Base-by-base conservation (phyloP, 2,888 invertebrate genomes). In the Macaria notata region DNA sequence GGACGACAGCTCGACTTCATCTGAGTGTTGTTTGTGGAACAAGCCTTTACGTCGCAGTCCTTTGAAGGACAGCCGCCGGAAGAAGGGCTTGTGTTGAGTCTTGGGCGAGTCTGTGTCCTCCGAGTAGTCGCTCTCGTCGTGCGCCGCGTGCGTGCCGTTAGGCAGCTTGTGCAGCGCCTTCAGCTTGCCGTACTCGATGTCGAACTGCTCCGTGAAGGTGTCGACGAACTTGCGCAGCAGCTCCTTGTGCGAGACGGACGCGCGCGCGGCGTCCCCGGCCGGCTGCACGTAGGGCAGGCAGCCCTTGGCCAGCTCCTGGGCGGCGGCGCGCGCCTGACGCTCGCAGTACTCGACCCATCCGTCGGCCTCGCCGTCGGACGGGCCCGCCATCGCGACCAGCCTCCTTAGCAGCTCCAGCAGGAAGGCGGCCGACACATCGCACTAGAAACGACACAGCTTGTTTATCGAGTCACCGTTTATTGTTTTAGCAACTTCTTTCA, bases 11-110 rank as follows among this genome's bases (percentile, higher is more conserved):
- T 96, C 96, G 1, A 95, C 93, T 74, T 98, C 98, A 72, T 98
- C 98, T 29, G 97, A 97, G 78, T 96, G 95, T 75, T 97, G 97
- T 78, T 98, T 98, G 81, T 96, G 96, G 75, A 98, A 98, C 48
- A 98, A 92, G 43, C 97, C 95, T 78, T 93, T 94, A 69, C 96
- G 95, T 94, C 96, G 79, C 60, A 98, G 88, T 60, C 97, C 97
- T 81, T 97, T 97, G 72, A 98, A 97, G 31, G 98, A 98, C 63
- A 98, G 92, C 69, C 98, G 93, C 70, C 97, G 92, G 77, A 96
- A 95, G 81, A 98, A 97, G 3, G 96, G 95, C 79, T 96, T 96
- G 71, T 95, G 96, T 66, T 94, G 94, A 51, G 95, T 93, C 85
- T 96, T 96, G 0, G 96, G 96, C 0, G 96, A 96, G 51, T 95